phyloP scores from a whole-genome alignment of 1,140 invertebrate species.

The Pomacea maculata region DNA sequence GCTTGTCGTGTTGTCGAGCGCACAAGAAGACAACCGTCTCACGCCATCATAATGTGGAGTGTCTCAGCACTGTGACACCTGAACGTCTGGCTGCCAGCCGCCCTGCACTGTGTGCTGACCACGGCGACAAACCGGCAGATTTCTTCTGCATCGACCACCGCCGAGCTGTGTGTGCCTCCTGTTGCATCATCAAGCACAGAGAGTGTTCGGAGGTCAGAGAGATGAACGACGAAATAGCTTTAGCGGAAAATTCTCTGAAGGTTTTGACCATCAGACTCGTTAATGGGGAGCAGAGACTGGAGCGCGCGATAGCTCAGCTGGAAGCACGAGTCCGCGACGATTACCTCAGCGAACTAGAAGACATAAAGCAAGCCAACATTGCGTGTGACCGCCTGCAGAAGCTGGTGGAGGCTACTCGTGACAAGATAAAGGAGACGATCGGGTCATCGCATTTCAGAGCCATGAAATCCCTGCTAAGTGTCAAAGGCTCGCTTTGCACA shows the following conservation, averaged over 20 bases:
- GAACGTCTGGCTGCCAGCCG: neutral
- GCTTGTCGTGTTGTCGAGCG: neutral
- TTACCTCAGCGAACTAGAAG: neutral
- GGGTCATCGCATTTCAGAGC: neutral
- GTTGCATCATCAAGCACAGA: neutral
- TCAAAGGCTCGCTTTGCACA: neutral
- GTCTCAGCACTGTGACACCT: neutral
- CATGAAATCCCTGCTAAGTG: neutral
- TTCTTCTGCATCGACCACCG: neutral
- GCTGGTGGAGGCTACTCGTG: neutral
- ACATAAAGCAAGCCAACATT: neutral
- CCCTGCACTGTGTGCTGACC: neutral
- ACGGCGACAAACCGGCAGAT: neutral
- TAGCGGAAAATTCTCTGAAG: neutral
- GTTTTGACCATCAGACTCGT: neutral
- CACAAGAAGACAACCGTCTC: constrained; percentile 2
- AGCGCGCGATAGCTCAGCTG: neutral
- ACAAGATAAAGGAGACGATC: neutral
- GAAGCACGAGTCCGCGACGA: neutral
- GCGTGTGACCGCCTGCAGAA: neutral
- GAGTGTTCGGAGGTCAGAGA: neutral
- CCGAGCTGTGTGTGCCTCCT: neutral
- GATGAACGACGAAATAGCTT: neutral
- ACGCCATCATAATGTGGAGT: neutral
- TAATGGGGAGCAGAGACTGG: neutral